These are phyloP conservation scores for Lithobates sylvaticus DNA, from an alignment of 2,797 vertebrate species.

Conservation along the genomic window DNA sequence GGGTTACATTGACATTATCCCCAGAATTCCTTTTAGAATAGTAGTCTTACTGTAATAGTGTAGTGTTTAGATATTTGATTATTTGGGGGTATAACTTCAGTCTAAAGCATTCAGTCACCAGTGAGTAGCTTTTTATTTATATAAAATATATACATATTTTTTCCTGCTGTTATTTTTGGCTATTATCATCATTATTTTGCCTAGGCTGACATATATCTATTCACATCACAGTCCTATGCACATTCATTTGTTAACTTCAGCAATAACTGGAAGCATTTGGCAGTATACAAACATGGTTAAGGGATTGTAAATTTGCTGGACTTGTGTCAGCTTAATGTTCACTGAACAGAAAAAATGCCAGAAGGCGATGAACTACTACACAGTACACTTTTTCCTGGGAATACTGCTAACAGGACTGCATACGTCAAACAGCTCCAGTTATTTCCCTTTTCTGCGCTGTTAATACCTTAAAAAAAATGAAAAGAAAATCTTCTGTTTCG, in stretches of 20 bases:
- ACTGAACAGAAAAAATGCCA: conserved; percentile 60
- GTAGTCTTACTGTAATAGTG: too few relatives aligned
- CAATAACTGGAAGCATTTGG: conserved; percentile 49
- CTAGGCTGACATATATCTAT: conserved; percentile 31
- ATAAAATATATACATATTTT: neutral
- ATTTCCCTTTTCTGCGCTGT: conserved; percentile 23
- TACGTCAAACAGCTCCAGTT: conserved; percentile 21
- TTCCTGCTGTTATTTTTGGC: neutral
- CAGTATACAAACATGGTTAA: conserved; percentile 44
- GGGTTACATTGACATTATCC: too few relatives aligned
- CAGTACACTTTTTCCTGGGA: conserved; percentile 37
- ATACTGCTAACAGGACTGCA: conserved; percentile 23
- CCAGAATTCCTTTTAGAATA: too few relatives aligned
- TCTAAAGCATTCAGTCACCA: too few relatives aligned
- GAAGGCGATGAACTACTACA: conserved; percentile 49
- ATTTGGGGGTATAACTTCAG: too few relatives aligned
- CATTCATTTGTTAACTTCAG: conserved; percentile 46
- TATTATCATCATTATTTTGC: neutral
- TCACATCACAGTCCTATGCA: conserved; percentile 22
- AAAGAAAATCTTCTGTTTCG: conserved; percentile 5
- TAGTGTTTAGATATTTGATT: too few relatives aligned
- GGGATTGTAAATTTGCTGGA: conserved; percentile 56
- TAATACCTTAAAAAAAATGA: conserved; percentile 9
- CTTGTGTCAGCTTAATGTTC: conserved; percentile 57
- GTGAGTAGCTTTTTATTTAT: too few relatives aligned